Conservation (phyloP, 2,797 vertebrate species). For the Eulemur coronatus region DNA sequence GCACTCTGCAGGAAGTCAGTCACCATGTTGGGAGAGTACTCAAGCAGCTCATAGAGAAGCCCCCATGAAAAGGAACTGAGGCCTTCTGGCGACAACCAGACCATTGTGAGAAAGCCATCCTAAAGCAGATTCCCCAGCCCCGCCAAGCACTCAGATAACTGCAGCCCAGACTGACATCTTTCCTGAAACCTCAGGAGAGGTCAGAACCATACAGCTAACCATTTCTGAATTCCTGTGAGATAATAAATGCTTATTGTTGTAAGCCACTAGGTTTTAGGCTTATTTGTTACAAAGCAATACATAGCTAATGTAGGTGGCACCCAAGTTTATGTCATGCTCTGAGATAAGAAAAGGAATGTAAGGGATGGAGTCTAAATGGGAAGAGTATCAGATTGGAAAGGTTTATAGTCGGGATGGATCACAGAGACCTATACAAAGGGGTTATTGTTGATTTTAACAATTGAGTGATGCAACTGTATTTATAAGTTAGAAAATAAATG, state of each 20-base stretch:
- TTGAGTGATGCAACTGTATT: not conserved
- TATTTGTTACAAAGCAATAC: not conserved
- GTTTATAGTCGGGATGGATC: not conserved
- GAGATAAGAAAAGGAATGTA: not conserved
- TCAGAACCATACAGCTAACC: not conserved
- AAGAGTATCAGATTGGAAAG: not conserved
- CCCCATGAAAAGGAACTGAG: not conserved
- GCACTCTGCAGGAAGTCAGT: not conserved
- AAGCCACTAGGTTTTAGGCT: not conserved
- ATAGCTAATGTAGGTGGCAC: not conserved
- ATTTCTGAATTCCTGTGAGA: not conserved
- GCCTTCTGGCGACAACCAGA: not conserved
- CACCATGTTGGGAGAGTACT: not conserved
- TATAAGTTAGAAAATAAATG: not conserved
- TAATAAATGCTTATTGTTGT: not conserved
- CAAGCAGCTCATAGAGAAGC: not conserved
- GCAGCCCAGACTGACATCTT: not conserved
- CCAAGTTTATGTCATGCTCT: not conserved
- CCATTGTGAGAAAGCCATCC: not conserved
- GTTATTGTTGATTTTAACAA: not conserved
- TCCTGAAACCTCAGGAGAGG: not conserved
- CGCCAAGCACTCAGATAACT: not conserved
- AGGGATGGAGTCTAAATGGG: not conserved
- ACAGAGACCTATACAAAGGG: not conserved
- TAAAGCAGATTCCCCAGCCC: not conserved